Percentiles rank a stretch among this genome's conserved stretches.
These are phyloP conservation scores for Collichthys lucidus DNA, from an alignment of 2,113 vertebrate species.

Conservation along the genomic window DNA sequence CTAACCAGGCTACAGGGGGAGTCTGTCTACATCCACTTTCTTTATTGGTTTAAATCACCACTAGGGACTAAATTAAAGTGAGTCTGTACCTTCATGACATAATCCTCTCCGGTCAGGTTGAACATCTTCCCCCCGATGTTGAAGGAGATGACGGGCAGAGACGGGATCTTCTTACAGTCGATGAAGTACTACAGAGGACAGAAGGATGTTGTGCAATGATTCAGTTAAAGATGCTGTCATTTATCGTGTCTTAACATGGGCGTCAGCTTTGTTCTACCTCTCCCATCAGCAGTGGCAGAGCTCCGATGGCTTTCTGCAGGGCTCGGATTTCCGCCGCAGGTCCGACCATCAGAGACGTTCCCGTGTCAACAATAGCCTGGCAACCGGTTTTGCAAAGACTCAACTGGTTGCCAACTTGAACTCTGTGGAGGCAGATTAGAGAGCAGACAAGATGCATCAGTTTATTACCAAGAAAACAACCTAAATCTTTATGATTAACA, in stretches of 20 bases:
- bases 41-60: neutral
- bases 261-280: conserved; percentile 76
- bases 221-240: neutral
- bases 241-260: neutral
- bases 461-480: neutral
- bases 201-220: neutral
- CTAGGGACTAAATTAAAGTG: neutral
- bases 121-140: conserved; percentile 85
- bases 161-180: conserved; percentile 83
- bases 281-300: conserved; percentile 82
- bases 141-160: conserved; percentile 85
- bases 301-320: conserved; percentile 86
- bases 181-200: conserved; percentile 83
- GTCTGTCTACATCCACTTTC: no score
- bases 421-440: conserved; percentile 66
- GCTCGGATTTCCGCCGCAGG: conserved; percentile 84
- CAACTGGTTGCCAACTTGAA: conserved; percentile 83
- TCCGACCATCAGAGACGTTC: conserved; percentile 87
- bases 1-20: no score
- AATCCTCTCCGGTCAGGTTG: conserved; percentile 89
- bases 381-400: conserved; percentile 87
- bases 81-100: conserved; percentile 82
- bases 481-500: neutral
- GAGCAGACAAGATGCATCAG: neutral
- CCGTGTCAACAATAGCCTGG: conserved; percentile 89